These are phyloP conservation scores for Bergia puertoricense DNA, from an alignment of 92 coral and sea anemone species.

Conservation along the genomic window DNA sequence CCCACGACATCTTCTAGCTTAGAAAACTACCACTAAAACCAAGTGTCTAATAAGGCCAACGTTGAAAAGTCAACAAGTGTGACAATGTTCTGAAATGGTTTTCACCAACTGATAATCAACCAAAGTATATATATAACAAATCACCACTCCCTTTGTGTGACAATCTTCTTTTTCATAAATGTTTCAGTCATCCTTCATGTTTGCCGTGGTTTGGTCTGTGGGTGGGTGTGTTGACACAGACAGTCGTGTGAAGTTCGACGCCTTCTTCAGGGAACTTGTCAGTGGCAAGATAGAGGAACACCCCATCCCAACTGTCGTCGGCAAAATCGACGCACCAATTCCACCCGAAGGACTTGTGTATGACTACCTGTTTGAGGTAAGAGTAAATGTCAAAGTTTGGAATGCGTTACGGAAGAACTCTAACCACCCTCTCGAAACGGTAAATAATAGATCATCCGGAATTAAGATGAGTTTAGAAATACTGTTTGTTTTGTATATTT, in stretches of 20 bases:
- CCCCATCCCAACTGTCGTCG: constrained; percentile 86
- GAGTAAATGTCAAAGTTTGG: background rate
- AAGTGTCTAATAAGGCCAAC: too few relatives aligned
- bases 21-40: too few relatives aligned
- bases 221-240: constrained; percentile 99
- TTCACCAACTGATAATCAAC: background rate
- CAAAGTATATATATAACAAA: background rate
- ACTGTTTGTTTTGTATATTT: too few relatives aligned
- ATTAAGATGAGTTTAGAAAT: too few relatives aligned
- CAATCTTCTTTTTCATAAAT: background rate
- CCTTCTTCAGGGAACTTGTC: constrained; percentile 80
- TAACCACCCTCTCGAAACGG: too few relatives aligned
- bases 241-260: constrained; percentile 90
- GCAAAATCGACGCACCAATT: constrained; percentile 91
- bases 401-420: too few relatives aligned
- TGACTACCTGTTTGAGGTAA: constrained; percentile 97
- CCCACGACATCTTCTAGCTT: too few relatives aligned
- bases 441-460: too few relatives aligned
- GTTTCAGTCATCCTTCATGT: constrained; percentile 90
- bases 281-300: constrained; percentile 83
- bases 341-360: constrained; percentile 96
- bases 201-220: constrained; percentile 98
- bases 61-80: too few relatives aligned
- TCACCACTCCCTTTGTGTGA: background rate
- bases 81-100: background rate